Evolutionary conservation across 2,888 invertebrate species (phyloP), one percentile per base, ranked within the genome.

Genomic region (Busseola fusca): DNA sequence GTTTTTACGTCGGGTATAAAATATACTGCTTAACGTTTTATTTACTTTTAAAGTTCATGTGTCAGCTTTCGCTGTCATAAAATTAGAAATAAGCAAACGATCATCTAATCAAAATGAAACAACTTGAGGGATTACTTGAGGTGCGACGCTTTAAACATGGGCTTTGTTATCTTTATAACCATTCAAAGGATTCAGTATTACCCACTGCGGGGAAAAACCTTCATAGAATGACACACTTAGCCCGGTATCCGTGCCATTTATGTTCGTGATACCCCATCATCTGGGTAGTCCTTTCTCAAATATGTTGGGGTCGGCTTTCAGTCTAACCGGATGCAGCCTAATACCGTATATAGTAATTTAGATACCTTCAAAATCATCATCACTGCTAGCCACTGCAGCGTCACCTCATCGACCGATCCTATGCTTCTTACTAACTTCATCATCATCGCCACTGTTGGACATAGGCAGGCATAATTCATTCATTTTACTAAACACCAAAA

Each of bases 11-110:
- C 21, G 18, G 14, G n/a, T 67, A 16, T 69, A n/a, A 75, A 52
- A 48, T 65, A 62, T 42, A 68, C 60, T 27, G 64, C 21, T 57
- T 60, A 14, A 58, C n/a, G 52, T 64, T 73, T 78, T 62, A 74
- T 73, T 77, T 64, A 68, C 48, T 78, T 16, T 40, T 40, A 64
- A 14, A 45, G 12, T 58, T 52, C 18, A 64, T 25, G 64, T 27
- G 21, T 40, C 21, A 48, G 42, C 59, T 77, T 56, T 64, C 57
- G 30, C 58, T 60, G 42, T 72, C 69, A 59, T 64, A 58, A 78
- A 56, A 63, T 50, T 1, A 16, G 14, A 37, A 25, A 30, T 2
- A 25, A 65, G 59, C 14, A 6, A 27, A 18, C 9, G 4, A 21
- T 58, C 57, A 10, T 64, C 3, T 21, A 70, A 50, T 48, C 37